Percentiles rank a stretch among this genome's conserved stretches.
Evolutionary conservation across 1,140 invertebrate genomes (phyloP).

Genomic region (Bilobella aurantiaca): DNA sequence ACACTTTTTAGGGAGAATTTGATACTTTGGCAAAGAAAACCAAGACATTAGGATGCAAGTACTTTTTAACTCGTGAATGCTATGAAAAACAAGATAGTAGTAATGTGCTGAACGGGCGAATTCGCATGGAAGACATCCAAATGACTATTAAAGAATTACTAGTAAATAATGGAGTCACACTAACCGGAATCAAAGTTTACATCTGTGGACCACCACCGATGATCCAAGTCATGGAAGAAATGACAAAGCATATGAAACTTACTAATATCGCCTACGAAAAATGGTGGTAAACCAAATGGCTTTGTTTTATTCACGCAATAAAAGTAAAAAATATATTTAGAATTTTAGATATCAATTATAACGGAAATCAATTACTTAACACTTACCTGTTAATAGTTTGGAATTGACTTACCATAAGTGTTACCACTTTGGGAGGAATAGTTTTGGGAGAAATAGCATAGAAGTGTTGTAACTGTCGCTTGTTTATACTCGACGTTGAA

Average conservation of each 20-base stretch:
- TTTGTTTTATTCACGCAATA: neutral
- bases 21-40: neutral
- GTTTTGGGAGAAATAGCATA: too few relatives aligned
- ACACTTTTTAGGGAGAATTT: constrained; percentile 2
- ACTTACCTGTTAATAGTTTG: too few relatives aligned
- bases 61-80: neutral
- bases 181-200: constrained; percentile 8
- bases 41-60: neutral
- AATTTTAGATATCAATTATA: too few relatives aligned
- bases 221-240: constrained; percentile 14
- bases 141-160: neutral
- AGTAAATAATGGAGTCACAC: neutral
- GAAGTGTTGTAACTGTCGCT: too few relatives aligned
- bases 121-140: constrained; percentile 1
- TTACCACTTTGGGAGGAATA: too few relatives aligned
- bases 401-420: too few relatives aligned
- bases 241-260: neutral
- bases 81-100: neutral
- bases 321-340: too few relatives aligned
- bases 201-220: constrained; percentile 26
- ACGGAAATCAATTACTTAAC: too few relatives aligned
- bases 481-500: too few relatives aligned
- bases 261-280: neutral
- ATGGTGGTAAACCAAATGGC: neutral
- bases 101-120: constrained; percentile 1